Conservation (phyloP, 1,140 invertebrate species). For the Idris sp. region DNA sequence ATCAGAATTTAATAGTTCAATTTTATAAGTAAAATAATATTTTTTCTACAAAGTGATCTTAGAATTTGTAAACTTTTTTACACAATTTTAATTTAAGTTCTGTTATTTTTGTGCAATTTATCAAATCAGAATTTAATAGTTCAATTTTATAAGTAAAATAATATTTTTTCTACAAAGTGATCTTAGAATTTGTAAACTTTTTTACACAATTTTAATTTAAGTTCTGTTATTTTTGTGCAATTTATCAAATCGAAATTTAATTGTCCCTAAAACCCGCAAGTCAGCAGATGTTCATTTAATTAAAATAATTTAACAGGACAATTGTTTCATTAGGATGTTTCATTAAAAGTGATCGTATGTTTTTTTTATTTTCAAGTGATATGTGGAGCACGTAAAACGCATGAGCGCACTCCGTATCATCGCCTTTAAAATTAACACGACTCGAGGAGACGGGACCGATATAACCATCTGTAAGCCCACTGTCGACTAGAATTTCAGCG, state of each 20-base stretch:
- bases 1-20: no score
- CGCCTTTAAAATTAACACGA: slow-evolving; percentile 58
- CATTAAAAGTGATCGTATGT: slow-evolving; percentile 49
- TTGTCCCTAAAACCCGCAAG: slow-evolving; percentile 44
- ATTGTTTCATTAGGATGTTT: slow-evolving; percentile 56
- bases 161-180: no score
- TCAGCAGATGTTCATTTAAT: slow-evolving; percentile 46
- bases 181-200: no score
- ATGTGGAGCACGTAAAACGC: slow-evolving; percentile 15
- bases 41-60: no score
- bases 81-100: no score
- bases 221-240: no score
- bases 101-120: no score
- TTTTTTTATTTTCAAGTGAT: slow-evolving; percentile 40
- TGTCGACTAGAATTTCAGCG: slow-evolving; percentile 41
- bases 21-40: no score
- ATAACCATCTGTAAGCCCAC: slow-evolving; percentile 36
- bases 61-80: no score
- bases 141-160: no score
- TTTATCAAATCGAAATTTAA: slow-evolving; percentile 35
- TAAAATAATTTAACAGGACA: slow-evolving; percentile 37
- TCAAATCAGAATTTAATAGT: no score
- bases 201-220: no score
- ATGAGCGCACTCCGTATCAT: slow-evolving; percentile 41
- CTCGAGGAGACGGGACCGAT: slow-evolving; percentile 33